Evolutionary conservation across 1,140 invertebrate species (phyloP), one percentile per base, ranked within the genome.

Genomic region (Adelges cooleyi): DNA sequence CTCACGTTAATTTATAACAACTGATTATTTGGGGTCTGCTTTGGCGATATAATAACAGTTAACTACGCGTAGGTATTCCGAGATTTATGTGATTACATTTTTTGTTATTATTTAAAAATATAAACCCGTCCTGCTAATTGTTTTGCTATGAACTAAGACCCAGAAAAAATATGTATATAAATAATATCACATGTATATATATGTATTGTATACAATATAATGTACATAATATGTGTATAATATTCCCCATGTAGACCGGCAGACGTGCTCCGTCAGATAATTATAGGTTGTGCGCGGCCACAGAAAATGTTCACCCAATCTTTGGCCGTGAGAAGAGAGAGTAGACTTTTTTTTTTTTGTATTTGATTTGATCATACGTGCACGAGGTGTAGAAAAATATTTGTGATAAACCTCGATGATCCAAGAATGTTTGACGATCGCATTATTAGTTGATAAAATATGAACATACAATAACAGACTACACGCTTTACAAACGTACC

Each of bases 261-360:
- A 62, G 56, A 62, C 56, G 56, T 62, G 56, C 56, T 62, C 25
- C 27, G 56, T 29, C 25, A 33, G 56, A 62, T 62, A 62, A 62
- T 62, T 62, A 62, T 62, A 62, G 56, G 56, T 62, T 62, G 40
- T 62, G 22, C 3, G 25, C 56, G 27, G 56, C 56, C 56, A 62
- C 56, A 62, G 42, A 62, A 59, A 29, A 62, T 62, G 56, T 62
- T 62, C 56, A 46, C 56, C 56, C 56, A 62, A 62, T 62, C 56
- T 62, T 62, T 62, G 56, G 56, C 56, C 56, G 56, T 62, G 56
- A 62, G 56, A 62, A 62, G 56, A 62, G 56, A 62, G 56, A 62
- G 56, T 40, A 62, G 25, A 62, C 42, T 48, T 62, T 62, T 62
- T 62, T 54, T 62, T 62, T 48, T 17, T 62, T 33, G 11, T 33